These are phyloP conservation scores for Scaptomyza flava DNA, from an alignment of 2,888 invertebrate species.

Conservation along the genomic window DNA sequence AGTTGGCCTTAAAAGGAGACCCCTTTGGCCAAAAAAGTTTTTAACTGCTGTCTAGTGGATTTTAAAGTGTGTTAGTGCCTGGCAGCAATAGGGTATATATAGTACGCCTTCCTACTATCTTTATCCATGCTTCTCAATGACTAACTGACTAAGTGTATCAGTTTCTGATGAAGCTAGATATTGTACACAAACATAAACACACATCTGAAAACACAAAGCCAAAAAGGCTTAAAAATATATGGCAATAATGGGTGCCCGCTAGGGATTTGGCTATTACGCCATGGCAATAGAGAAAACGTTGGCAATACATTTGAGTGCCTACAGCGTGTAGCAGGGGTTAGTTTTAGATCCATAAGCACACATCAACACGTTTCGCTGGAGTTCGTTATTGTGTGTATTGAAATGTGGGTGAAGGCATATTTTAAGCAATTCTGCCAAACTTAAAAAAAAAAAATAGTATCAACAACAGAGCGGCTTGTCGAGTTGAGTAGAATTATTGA, in stretches of 20 bases:
- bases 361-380: conserved; percentile 35
- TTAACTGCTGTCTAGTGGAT: conserved; percentile 72
- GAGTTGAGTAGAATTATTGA: conserved; percentile 30
- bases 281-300: conserved; percentile 57
- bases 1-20: conserved; percentile 28
- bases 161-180: conserved; percentile 42
- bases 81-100: conserved; percentile 4
- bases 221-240: conserved; percentile 65
- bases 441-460: conserved; percentile 6
- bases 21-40: conserved; percentile 68
- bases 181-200: conserved; percentile 8
- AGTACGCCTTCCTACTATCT: background rate
- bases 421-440: conserved; percentile 44
- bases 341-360: conserved; percentile 21
- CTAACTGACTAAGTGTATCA: conserved; percentile 39
- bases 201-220: conserved; percentile 1
- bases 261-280: conserved; percentile 64
- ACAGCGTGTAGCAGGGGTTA: conserved; percentile 4
- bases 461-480: conserved; percentile 24
- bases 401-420: conserved; percentile 46
- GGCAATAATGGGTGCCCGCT: conserved; percentile 57
- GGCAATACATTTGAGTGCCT: conserved; percentile 66
- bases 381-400: conserved; percentile 20
- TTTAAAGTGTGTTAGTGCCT: conserved; percentile 64
- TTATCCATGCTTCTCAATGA: conserved; percentile 20